phyloP scores from a whole-genome alignment of 2,797 vertebrate species.

The Heterohyrax brucei region DNA sequence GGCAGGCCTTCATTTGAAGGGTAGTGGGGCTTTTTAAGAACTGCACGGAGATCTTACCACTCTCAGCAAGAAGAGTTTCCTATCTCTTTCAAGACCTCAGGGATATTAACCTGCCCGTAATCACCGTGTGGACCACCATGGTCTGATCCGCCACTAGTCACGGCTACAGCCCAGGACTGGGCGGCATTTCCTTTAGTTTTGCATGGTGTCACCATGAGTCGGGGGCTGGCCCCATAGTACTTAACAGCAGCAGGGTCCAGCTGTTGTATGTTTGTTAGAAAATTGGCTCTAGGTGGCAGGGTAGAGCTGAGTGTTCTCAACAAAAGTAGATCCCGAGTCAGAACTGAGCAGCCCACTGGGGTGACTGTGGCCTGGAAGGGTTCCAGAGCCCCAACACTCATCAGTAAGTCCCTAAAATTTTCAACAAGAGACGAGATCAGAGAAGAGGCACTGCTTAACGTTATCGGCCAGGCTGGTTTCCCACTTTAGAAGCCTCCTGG shows the following conservation, averaged over 20 bases:
- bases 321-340: neutral
- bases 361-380: neutral
- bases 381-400: neutral
- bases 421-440: neutral
- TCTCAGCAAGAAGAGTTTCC: neutral
- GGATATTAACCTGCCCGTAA: neutral
- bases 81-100: neutral
- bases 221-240: neutral
- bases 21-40: neutral
- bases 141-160: neutral
- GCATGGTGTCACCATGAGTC: neutral
- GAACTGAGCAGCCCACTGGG: neutral
- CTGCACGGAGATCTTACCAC: neutral
- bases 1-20: neutral
- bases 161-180: neutral
- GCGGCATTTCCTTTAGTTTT: neutral
- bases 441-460: neutral
- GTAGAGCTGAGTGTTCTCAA: neutral
- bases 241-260: neutral
- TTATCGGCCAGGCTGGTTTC: constrained; percentile 41
- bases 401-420: neutral
- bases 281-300: neutral
- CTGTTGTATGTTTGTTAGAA: neutral
- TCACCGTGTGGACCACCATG: neutral
- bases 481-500: constrained; percentile 66